Percentiles rank a stretch among this genome's conserved stretches.
phyloP scores from a whole-genome alignment of 2,797 vertebrate species.

The Loris lydekkerianus region DNA sequence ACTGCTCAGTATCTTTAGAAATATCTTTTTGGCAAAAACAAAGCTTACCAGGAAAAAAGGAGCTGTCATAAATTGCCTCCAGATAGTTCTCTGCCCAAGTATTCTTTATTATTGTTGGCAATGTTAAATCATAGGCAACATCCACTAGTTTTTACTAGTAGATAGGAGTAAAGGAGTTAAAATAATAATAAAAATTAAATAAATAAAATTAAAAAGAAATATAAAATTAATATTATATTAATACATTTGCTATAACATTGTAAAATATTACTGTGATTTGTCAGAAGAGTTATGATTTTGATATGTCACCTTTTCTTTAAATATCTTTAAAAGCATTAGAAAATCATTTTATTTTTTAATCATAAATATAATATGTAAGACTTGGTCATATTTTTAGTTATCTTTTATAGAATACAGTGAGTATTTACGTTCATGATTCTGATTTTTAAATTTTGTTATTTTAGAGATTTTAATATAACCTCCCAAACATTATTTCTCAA shows the following conservation, averaged over 20 bases:
- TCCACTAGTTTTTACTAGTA: background rate
- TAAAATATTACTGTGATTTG: constrained; percentile 55
- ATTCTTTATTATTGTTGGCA: constrained; percentile 36
- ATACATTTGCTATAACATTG: constrained; percentile 22
- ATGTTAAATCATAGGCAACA: background rate
- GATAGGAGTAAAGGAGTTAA: constrained; percentile 25
- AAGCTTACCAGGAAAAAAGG: background rate
- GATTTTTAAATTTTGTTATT: constrained; percentile 57
- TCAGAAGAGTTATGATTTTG: background rate
- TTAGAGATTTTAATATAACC: constrained; percentile 52
- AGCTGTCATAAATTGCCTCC: background rate
- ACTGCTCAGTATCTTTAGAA: constrained; percentile 9
- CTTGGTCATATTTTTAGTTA: constrained; percentile 60
- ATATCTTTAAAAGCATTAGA: constrained; percentile 51
- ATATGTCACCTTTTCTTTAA: constrained; percentile 59
- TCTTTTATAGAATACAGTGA: constrained; percentile 16
- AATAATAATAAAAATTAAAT: background rate
- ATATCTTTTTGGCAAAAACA: background rate
- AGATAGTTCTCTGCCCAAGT: background rate
- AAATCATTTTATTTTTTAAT: constrained; percentile 61
- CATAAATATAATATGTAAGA: constrained; percentile 21
- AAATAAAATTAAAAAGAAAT: no score
- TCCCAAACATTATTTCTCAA: constrained; percentile 57
- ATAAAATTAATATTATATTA: background rate
- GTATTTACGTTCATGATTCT: constrained; percentile 49